Base-by-base conservation (phyloP, 2,797 vertebrate species). In the Dryobates pubescens region DNA sequence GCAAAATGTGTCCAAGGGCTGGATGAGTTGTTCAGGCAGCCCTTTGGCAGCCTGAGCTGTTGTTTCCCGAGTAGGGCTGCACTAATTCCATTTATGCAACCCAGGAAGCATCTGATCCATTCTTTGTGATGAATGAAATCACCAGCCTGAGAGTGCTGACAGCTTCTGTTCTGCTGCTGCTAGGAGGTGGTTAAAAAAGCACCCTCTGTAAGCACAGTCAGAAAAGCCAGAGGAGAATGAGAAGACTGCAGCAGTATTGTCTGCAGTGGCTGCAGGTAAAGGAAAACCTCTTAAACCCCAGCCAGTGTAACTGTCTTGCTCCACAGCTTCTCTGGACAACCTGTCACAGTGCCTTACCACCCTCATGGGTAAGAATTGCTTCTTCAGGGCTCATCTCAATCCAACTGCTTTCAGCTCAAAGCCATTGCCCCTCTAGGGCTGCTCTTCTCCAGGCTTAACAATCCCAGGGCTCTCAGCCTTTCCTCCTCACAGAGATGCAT, bases 11-110 rank as follows among this genome's bases (percentile, higher is more conserved):
- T 88, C 83, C 53, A 81, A 92, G 91, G 88, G 81, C 85, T 88
- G 18, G 47, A 82, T 84, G 70, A 96, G 93, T 94, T 92, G 93
- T 91, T 92, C 64, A 95, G 49, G 8, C 61, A 89, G 36, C 13
- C 89, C 57, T 54, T 93, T 90, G 64, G 64, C 74, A 86, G 53
- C 67, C 45, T 73, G 81, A 69, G 75, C 88, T 43, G 82, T 92
- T 91, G 95, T 89, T 93, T 43, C 41, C 41, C 91, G 64, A 1
- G 0, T 88, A 73, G 73, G 71, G 45, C 49, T 63, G 26, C 24
- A 70, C 49, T 71, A 86, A 91, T 49, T 77, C 54, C 84, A 45
- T 86, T 88, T 54, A 43, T 76, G 24, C 34, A 84, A 59, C 38
- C 67, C 58, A 79, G 64, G 65, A 84, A 92, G 27, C 64, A 86